Conservation (phyloP, 2,797 vertebrate species). For the Kryptolebias ocellatus region DNA sequence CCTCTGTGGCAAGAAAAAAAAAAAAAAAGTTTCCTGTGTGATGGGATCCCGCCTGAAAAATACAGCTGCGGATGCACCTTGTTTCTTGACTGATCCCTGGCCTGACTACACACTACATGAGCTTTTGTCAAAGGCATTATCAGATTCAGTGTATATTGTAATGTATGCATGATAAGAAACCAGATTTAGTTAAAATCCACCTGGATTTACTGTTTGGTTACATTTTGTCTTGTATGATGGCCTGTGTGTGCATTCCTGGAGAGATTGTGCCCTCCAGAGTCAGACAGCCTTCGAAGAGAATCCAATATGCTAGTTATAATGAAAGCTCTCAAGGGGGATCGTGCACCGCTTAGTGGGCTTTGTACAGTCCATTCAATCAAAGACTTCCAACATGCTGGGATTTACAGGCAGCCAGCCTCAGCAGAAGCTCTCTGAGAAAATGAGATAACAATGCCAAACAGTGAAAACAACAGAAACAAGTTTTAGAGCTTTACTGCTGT, state of each 20-base stretch:
- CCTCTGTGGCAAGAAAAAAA: not conserved
- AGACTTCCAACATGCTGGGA: conserved; percentile 71
- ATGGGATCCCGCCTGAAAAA: not conserved
- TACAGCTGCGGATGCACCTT: not conserved
- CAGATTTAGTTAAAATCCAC: conserved; percentile 29
- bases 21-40: not conserved
- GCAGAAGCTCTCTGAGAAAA: conserved; percentile 55
- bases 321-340: conserved; percentile 78
- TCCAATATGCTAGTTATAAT: conserved; percentile 81
- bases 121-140: conserved; percentile 14
- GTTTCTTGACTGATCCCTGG: conserved; percentile 1
- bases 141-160: conserved; percentile 16
- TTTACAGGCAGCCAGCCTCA: conserved; percentile 61
- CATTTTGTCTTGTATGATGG: conserved; percentile 26
- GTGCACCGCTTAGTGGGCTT: conserved; percentile 76
- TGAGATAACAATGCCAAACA: conserved; percentile 51
- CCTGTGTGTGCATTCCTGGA: conserved; percentile 37
- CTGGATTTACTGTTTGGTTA: conserved; percentile 27
- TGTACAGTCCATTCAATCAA: conserved; percentile 77
- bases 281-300: conserved; percentile 67
- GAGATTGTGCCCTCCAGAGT: conserved; percentile 54
- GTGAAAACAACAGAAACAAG: conserved; percentile 40
- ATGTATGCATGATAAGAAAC: conserved; percentile 12
- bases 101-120: not conserved
- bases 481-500: conserved; percentile 26